Percentiles rank a stretch among this genome's conserved stretches.
Evolutionary conservation across 2,888 invertebrate species (phyloP).

Genomic region (Dasysyrphus tricinctus): DNA sequence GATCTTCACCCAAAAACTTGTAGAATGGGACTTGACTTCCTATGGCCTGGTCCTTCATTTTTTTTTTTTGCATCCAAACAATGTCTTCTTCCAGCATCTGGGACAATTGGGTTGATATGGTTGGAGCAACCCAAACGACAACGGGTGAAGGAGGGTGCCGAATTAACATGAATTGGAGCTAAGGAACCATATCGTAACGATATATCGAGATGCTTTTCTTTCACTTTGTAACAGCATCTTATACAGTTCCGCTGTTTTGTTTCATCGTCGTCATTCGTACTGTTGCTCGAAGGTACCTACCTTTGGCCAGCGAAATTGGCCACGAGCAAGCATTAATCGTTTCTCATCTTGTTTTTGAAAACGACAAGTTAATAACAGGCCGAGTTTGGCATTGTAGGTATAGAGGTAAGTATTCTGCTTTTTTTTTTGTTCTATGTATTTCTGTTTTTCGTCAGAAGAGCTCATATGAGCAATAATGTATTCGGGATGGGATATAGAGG

Average conservation of each 20-base stretch:
- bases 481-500: constrained; percentile 34
- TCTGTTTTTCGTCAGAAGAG: constrained; percentile 13
- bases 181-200: constrained; percentile 68
- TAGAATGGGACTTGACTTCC: constrained; percentile 51
- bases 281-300: constrained; percentile 22
- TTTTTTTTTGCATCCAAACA: constrained; percentile 2
- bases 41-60: constrained; percentile 19
- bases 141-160: constrained; percentile 35
- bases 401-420: constrained; percentile 30
- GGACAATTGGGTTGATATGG: constrained; percentile 45
- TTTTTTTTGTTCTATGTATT: not conserved
- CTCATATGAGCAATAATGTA: constrained; percentile 68
- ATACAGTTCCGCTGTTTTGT: not conserved
- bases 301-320: constrained; percentile 77
- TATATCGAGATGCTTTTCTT: constrained; percentile 50
- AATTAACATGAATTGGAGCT: constrained; percentile 68
- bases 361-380: constrained; percentile 81
- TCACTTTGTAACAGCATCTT: constrained; percentile 39
- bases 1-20: constrained; percentile 63
- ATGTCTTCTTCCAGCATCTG: constrained; percentile 34
- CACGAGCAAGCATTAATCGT: constrained; percentile 81
- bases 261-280: not conserved
- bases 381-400: constrained; percentile 59
- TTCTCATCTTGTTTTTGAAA: constrained; percentile 81
- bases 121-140: not conserved